phyloP scores from a whole-genome alignment of 2,797 vertebrate genomes.

The Coregonus suidteri region DNA sequence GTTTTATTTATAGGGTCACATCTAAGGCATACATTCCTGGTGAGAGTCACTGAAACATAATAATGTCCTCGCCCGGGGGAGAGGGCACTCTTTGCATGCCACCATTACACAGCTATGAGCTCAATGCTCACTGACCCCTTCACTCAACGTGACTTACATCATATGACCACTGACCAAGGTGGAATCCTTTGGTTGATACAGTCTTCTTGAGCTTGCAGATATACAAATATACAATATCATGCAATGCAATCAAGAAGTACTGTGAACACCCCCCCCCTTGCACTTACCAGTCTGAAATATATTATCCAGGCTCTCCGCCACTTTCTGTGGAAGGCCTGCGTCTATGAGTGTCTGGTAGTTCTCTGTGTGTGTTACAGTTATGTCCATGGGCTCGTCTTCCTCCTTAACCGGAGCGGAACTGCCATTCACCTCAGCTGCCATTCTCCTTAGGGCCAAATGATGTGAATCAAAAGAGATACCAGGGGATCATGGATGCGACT shows the following conservation, averaged over 20 bases:
- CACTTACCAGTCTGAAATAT: slow-evolving; percentile 86
- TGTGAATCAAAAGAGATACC: not conserved
- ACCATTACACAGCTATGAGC: not conserved
- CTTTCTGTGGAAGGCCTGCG: slow-evolving; percentile 86
- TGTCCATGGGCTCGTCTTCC: slow-evolving; percentile 87
- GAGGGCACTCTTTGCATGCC: not conserved
- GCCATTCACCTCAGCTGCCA: slow-evolving; percentile 88
- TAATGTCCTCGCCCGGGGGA: not conserved
- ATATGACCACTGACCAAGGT: not conserved
- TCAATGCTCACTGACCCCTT: not conserved
- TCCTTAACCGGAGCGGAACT: slow-evolving; percentile 86
- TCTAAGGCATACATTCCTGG: not conserved
- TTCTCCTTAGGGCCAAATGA: slow-evolving; percentile 69
- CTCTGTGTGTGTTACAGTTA: slow-evolving; percentile 83
- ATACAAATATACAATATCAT: not conserved
- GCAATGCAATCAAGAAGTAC: too few species aligned
- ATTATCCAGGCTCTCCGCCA: slow-evolving; percentile 87
- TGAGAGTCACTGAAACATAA: not conserved
- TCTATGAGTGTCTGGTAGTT: slow-evolving; percentile 87
- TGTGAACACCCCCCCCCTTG: too few species aligned
- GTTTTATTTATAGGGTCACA: slow-evolving; percentile 2
- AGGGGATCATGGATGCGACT: not conserved
- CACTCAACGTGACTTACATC: not conserved
- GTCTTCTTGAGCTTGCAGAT: not conserved
- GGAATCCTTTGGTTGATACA: not conserved